Base-by-base conservation (phyloP, 2,797 vertebrate genomes). In the Microchirus variegatus region DNA sequence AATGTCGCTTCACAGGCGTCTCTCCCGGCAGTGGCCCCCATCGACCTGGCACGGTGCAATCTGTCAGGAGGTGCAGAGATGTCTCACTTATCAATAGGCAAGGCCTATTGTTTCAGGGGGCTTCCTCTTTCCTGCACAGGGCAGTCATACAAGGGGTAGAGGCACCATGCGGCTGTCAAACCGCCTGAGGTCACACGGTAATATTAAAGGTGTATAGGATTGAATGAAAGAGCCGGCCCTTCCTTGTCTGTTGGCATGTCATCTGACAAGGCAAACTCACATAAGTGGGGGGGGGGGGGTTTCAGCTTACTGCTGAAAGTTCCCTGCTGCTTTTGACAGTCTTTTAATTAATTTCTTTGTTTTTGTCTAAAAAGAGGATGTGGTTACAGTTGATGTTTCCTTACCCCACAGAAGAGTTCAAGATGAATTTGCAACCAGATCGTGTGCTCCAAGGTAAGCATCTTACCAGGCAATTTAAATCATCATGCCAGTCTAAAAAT, bases 121-220 rank as follows among this genome's bases (percentile, higher is more conserved):
- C 78, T 93, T 93, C 92, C 92, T 91, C 77, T 91, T 93, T 92
- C 93, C 91, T 91, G 90, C 67, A 48, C 59, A 65, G 81, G 62
- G 84, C 77, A 74, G 76, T 72, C 64, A 67, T 72, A 64, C 58
- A 73, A 58, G 49, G 15, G 54, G 43, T 10, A 45, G 52, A 64
- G 59, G 72, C 53, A 67, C 31, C 66, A 55, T 19, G 42, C 59
- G 72, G 75, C 56, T 52, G 15, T 55, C 58, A 64, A 67, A 63
- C 65, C 54, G 38, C 70, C 62, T 43, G 70, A 56, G 80, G 53
- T 63, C 77, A 70, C 59, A 44, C 31, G 36, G 36, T 42, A 59
- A 55, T 53, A 22, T 66, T 64, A 83, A 87, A 76, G 62, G 50
- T 74, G 47, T 57, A 48, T 58, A 52, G 59, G 53, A 67, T 57